Percentiles rank a stretch among this genome's conserved stretches.
These are phyloP conservation scores for Ctenochaetus hawaiiensis DNA, from an alignment of 2,797 vertebrate genomes.

Conservation along the genomic window DNA sequence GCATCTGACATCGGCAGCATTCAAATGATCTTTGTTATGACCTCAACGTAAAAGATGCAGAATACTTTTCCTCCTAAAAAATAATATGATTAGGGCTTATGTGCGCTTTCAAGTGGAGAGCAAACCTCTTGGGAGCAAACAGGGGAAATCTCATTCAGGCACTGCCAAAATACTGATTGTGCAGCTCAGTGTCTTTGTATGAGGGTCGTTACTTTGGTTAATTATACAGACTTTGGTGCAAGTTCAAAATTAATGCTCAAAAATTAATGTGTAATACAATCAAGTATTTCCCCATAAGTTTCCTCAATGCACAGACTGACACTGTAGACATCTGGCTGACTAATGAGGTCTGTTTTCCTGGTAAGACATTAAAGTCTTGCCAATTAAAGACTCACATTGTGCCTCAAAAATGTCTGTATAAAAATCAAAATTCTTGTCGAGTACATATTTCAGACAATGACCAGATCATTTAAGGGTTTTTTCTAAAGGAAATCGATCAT, in stretches of 20 bases:
- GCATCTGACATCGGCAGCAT: slow-evolving; percentile 65
- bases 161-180: background rate
- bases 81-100: background rate
- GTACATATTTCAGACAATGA: slow-evolving; percentile 6
- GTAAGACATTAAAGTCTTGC: background rate
- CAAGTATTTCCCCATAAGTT: slow-evolving; percentile 4
- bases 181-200: background rate
- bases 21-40: slow-evolving; percentile 2
- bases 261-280: slow-evolving; percentile 8
- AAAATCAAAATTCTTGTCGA: background rate
- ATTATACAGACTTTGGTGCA: background rate
- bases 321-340: slow-evolving; percentile 28
- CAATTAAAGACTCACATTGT: slow-evolving; percentile 10
- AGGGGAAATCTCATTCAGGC: background rate
- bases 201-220: background rate
- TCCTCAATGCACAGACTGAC: slow-evolving; percentile 24
- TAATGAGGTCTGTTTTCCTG: slow-evolving; percentile 1
- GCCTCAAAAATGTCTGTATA: slow-evolving; percentile 14
- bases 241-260: background rate
- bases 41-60: slow-evolving; percentile 1
- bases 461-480: slow-evolving; percentile 12
- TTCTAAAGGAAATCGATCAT: background rate
- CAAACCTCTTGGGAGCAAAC: background rate
- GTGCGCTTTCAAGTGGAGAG: background rate
- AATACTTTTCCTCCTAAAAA: slow-evolving; percentile 6